Evolutionary conservation across 2,113 vertebrate species (phyloP).

Genomic region (Ceyx cyanopectus): DNA sequence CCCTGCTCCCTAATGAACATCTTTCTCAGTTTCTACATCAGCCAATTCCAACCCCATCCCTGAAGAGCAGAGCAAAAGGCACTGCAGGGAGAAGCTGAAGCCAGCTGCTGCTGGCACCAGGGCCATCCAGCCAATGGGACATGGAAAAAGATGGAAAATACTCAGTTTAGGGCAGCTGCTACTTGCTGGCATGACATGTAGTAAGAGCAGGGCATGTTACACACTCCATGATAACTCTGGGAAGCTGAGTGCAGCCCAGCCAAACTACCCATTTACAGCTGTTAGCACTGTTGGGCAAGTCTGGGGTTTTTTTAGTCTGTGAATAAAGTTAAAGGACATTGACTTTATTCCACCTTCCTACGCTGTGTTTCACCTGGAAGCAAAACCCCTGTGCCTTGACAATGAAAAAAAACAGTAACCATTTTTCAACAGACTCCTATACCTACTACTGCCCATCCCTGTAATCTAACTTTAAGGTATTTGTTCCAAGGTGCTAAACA

Average conservation of each 20-base stretch:
- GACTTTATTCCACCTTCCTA: neutral
- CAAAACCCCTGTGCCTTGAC: neutral
- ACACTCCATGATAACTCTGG: neutral
- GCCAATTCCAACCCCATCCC: neutral
- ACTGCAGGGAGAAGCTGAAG: slow-evolving; percentile 3
- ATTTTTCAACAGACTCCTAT: neutral
- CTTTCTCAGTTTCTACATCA: neutral
- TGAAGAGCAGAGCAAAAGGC: neutral
- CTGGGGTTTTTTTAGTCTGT: neutral
- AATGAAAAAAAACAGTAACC: neutral
- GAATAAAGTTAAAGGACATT: neutral
- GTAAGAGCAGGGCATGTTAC: neutral
- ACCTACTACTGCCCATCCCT: accelerated
- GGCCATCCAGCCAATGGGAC: neutral
- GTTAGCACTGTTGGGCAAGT: neutral
- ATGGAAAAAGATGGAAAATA: neutral
- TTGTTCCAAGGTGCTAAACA: neutral
- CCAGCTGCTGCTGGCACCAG: slow-evolving; percentile 5
- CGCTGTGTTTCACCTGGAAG: neutral
- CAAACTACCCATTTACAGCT: neutral
- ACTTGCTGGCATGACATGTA: neutral
- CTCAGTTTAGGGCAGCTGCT: neutral
- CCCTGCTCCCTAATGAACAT: neutral
- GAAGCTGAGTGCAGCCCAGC: neutral
- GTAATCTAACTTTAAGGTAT: neutral